Evolutionary conservation across 2,113 vertebrate species (phyloP), one percentile per base, ranked within the genome.

Genomic region (Ophthalmotilapia sp.): DNA sequence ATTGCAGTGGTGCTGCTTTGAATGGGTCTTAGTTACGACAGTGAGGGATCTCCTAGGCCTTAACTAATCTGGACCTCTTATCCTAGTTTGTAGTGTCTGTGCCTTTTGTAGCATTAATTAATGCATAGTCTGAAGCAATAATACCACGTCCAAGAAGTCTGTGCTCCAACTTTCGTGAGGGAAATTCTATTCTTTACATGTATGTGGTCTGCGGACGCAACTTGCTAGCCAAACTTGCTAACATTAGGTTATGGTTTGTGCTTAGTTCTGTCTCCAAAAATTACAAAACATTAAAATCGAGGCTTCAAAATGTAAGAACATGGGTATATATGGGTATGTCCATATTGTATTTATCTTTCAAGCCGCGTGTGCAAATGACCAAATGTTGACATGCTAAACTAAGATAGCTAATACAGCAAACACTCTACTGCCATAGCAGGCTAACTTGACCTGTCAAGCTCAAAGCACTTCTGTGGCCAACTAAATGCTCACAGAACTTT

Each of bases 291-390:
- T 75, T 31, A 75, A 49, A 75, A 12, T 0, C 3, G 2, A 77
- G 42, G 15, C 14, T 49, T 29, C 42, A 77, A 73, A 75, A 75
- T 75, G 23, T 47, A 45, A 47, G 9, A 45, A 70, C 65, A 4
- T 62, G 17, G 17, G 31, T 62, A 62, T 36, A 62, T 62, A n/a
- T 23, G 36, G 65, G 5, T 70, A 73, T 40, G 21, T 23, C 21
- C 13, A 45, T 73, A 42, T 73, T 73, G 8, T 45, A 26, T 26
- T 45, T 73, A 70, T 14, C 65, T 42, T 2, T 45, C 21, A 73
- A 14, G n/a, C 12, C 0, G 0, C 0, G 2, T 26, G 7, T 49
- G 9, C 13, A 80, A 42, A 33, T 68, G 6, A 62, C 7, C 2
- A 68, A 31, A 54, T 19, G 9, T 80, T 23, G 29, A 29, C 23